Evolutionary conservation across 2,888 invertebrate genomes (phyloP), one percentile per base, ranked within the genome.

Genomic region (Acanthosepion esculentum): DNA sequence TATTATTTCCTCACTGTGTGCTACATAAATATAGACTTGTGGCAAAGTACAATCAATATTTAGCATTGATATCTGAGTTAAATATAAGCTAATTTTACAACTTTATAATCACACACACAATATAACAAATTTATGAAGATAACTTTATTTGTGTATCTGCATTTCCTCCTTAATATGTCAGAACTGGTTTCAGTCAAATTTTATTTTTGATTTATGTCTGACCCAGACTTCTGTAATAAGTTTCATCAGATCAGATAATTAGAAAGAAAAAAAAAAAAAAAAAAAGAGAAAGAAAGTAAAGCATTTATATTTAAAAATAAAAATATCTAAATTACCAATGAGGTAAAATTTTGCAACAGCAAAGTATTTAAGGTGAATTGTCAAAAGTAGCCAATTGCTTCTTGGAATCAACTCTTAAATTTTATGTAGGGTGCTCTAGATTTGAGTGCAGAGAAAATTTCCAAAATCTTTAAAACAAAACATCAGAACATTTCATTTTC

Each of bases 11-110:
- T 5, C 20, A 59, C 23, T 59, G 59, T 59, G 23, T 59, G 59
- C 59, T 78, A 7, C 10, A 78, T 78, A n/a, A 78, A 78, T 78
- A n/a, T 78, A n/a, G n/a, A 78, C n/a, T n/a, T 78, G n/a, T 2
- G 78, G n/a, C 78, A 78, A 78, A 78, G 78, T 78, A 5, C n/a
- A 78, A n/a, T 1, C 29, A 78, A 29, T 78, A n/a, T 78, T 78
- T 78, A 78, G 29, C 78, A 78, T 78, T 78, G 1, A 78, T n/a
- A n/a, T 78, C 78, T n/a, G n/a, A 78, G 29, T 10, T 10, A 78
- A 78, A 78, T 78, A n/a, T 29, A n/a, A 78, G 78, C 78, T 78
- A 78, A 78, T n/a, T 78, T 78, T 78, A 78, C 78, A 78, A 78
- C 8, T n/a, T 10, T 10, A 8, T 78, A 78, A 78, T 78, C 78